Base-by-base conservation (phyloP, 1,140 invertebrate genomes). In the Oncopeltus fasciatus region DNA sequence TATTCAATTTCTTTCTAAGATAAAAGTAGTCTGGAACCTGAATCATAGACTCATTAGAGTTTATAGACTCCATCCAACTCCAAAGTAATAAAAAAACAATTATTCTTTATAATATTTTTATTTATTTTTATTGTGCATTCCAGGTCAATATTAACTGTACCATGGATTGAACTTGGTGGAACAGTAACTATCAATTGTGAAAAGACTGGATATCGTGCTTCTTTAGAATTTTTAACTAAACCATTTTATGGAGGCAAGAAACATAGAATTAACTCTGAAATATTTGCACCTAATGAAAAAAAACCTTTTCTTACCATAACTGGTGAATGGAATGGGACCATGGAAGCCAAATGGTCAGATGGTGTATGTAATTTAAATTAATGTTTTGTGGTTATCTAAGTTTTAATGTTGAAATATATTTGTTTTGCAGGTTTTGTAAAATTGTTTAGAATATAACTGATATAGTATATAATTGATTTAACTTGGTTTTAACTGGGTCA, bases 181-280 rank as follows among this genome's bases (percentile, higher is more conserved):
- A 84, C 83, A 2, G 87, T 94, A 1, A 83, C 80, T 20, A 92
- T 98, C 64, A 86, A 81, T 57, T 98, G 92, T 73, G 79, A 83
- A 20, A 88, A 96, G 72, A 94, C 91, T 2, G 92, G 91, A 46
- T 94, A 92, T 71, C 80, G 82, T 69, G 89, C 92, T 21, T 83
- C 85, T 67, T 80, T 98, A 18, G 90, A 95, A 73, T 98, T 98
- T 76, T 78, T 93, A 58, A 97, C 93, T 9, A 97, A 97, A 80
- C 94, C 94, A 14, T 96, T 97, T 76, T 98, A 97, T 74, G 92
- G 93, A 20, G 93, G 94, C 28, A 95, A 95, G 74, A 87, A 92
- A 68, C 90, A 98, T 73, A 79, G 85, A 62, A 84, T 98, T 47
- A 84, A 81, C 3, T 92, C 90, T 59, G 92, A 97, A 70, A 66